phyloP scores from a whole-genome alignment of 30 jellyfish, hydroid and myxozoan genomes.

The Aurelia aurita complex sp. Pacific region DNA sequence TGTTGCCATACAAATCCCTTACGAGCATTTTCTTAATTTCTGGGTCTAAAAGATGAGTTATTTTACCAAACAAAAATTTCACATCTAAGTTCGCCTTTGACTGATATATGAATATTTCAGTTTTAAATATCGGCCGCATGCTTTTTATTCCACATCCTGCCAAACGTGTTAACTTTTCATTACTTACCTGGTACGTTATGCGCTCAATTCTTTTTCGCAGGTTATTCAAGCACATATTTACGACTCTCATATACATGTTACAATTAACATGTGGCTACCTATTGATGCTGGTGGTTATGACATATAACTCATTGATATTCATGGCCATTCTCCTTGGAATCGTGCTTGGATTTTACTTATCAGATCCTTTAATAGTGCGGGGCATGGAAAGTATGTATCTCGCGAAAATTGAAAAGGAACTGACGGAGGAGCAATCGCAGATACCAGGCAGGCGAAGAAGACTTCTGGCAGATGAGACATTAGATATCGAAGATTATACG shows the following conservation, averaged over 20 bases:
- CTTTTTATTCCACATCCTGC: too few relatives aligned
- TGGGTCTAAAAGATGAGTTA: too few relatives aligned
- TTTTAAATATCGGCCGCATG: too few relatives aligned
- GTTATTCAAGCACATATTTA: conserved; percentile 34
- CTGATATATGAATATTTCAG: too few relatives aligned
- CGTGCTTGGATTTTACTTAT: conserved; percentile 53
- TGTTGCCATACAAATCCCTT: too few relatives aligned
- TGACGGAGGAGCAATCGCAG: neutral
- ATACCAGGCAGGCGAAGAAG: neutral
- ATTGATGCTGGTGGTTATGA: conserved; percentile 71
- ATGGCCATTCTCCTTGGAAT: conserved; percentile 49
- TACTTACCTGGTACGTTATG: too few relatives aligned
- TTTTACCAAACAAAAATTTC: too few relatives aligned
- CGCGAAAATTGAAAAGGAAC: conserved; percentile 1
- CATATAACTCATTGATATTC: conserved; percentile 48
- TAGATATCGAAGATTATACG: neutral
- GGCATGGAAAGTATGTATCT: conserved; percentile 58
- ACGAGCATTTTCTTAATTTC: too few relatives aligned
- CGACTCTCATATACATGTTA: conserved; percentile 49
- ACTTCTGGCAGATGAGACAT: conserved; percentile 1
- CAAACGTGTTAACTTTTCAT: too few relatives aligned
- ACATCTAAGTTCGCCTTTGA: too few relatives aligned
- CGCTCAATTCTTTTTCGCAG: conserved; percentile 9
- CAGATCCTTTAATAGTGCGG: conserved; percentile 72
- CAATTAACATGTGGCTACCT: conserved; percentile 59